Conservation (phyloP, 2,113 vertebrate species). For the Atherinomorus stipes region DNA sequence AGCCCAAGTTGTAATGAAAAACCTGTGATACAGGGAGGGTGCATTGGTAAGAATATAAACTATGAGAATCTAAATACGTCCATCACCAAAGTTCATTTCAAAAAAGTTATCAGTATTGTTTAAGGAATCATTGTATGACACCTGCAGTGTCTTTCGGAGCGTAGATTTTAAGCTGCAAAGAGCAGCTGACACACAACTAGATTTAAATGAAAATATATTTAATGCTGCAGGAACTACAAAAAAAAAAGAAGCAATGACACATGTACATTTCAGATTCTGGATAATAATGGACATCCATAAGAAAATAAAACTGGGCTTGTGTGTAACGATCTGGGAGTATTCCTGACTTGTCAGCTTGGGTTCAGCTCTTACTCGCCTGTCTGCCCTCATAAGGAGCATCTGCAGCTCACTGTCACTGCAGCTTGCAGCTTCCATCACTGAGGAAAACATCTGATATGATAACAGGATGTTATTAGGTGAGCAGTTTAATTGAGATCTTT, state of each 20-base stretch:
- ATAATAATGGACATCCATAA: background rate
- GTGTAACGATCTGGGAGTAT: conserved; percentile 16
- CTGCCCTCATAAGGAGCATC: conserved; percentile 21
- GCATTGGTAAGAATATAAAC: no score
- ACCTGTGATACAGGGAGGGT: no score
- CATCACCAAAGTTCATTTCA: no score
- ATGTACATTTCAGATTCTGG: background rate
- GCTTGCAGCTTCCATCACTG: background rate
- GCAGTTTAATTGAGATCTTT: conserved; percentile 40
- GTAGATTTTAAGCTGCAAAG: background rate
- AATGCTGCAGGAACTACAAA: background rate
- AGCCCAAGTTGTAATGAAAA: no score
- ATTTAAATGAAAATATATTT: background rate
- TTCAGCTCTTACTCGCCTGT: conserved; percentile 19
- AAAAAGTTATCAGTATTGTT: no score
- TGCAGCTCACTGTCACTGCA: conserved; percentile 30
- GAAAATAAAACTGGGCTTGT: background rate
- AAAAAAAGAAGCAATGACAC: background rate
- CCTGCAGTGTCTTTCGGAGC: no score
- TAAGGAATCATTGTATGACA: no score
- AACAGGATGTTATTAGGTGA: conserved; percentile 21
- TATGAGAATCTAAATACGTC: no score
- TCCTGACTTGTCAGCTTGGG: conserved; percentile 18
- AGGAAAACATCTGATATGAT: conserved; percentile 34
- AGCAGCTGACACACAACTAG: background rate